Percentiles rank a stretch among this genome's conserved stretches.
phyloP scores from a whole-genome alignment of 64 coral and sea anemone species.

The Porites australiensis region DNA sequence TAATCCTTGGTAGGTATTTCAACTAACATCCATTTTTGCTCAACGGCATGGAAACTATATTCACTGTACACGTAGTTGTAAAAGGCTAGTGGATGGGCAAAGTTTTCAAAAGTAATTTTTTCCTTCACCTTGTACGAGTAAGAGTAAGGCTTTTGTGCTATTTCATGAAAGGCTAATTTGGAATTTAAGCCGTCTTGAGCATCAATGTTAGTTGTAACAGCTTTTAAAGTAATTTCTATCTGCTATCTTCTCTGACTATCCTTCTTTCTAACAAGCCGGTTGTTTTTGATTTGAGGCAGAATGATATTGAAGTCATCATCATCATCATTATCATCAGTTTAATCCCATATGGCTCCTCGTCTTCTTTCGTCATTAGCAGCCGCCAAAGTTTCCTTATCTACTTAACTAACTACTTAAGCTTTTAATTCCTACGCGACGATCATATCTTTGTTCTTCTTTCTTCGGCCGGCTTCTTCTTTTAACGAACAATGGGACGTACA shows the following conservation, averaged over 20 bases:
- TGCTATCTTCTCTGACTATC: background rate
- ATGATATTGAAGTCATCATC: background rate
- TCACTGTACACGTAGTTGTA: too few relatives aligned
- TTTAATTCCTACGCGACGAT: background rate
- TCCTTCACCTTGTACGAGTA: too few relatives aligned
- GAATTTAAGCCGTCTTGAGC: background rate
- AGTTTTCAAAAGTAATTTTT: too few relatives aligned
- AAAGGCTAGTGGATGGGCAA: too few relatives aligned
- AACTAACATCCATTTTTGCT: too few relatives aligned
- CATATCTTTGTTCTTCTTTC: background rate
- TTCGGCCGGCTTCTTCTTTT: background rate
- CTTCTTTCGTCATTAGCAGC: background rate
- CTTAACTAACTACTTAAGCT: background rate
- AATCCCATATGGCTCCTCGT: background rate
- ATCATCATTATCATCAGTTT: background rate
- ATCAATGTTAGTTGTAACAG: background rate
- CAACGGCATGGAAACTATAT: too few relatives aligned
- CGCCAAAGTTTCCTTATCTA: background rate
- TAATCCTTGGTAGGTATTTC: too few relatives aligned
- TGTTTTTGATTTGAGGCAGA: too few relatives aligned
- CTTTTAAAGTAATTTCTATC: background rate
- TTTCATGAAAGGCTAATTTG: too few relatives aligned
- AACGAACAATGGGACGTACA: background rate
- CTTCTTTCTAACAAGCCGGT: background rate
- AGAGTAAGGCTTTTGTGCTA: too few relatives aligned